These are phyloP conservation scores for Drosophila quasianomalipes DNA, from an alignment of 2,888 invertebrate species.

Conservation along the genomic window DNA sequence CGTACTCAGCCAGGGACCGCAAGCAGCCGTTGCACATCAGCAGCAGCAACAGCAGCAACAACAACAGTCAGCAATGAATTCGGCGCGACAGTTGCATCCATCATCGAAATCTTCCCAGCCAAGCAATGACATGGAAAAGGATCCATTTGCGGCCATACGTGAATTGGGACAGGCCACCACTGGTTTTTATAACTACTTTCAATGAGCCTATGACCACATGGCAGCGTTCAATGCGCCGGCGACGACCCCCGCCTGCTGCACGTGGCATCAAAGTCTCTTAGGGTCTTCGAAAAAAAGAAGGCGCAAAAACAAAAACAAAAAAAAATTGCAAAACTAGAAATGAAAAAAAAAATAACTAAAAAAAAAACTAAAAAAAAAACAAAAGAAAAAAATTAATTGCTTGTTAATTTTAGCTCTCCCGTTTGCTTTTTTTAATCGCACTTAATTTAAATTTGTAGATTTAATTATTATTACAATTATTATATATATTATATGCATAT, in stretches of 20 bases:
- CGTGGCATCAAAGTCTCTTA: slow-evolving; percentile 60
- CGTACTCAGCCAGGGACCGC: slow-evolving; percentile 85
- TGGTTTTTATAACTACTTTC: slow-evolving; percentile 88
- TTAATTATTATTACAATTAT: slow-evolving; percentile 78
- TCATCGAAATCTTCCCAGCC: slow-evolving; percentile 55
- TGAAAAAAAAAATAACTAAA: slow-evolving; percentile 32
- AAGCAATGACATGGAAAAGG: slow-evolving; percentile 82
- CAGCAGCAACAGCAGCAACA: slow-evolving; percentile 28
- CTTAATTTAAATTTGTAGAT: slow-evolving; percentile 70
- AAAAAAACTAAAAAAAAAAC: slow-evolving; percentile 54
- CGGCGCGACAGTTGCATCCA: slow-evolving; percentile 33
- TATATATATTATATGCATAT: slow-evolving; percentile 71
- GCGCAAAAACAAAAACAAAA: slow-evolving; percentile 38
- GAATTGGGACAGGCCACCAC: slow-evolving; percentile 86
- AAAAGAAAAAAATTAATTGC: slow-evolving; percentile 58
- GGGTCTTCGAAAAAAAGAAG: slow-evolving; percentile 43
- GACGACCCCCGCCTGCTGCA: slow-evolving; percentile 40
- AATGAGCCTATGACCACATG: slow-evolving; percentile 75
- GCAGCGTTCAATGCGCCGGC: slow-evolving; percentile 14
- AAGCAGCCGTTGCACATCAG: slow-evolving; percentile 41
- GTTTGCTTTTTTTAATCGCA: slow-evolving; percentile 67
- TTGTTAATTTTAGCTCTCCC: slow-evolving; percentile 77
- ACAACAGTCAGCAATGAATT: slow-evolving; percentile 35
- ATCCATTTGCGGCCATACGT: slow-evolving; percentile 86
- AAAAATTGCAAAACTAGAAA: slow-evolving; percentile 47